A percentile compares a stretch with the other conserved stretches of the same genome.
Evolutionary conservation across 2,797 vertebrate species (phyloP).

Genomic region (Oreochromis grahami): DNA sequence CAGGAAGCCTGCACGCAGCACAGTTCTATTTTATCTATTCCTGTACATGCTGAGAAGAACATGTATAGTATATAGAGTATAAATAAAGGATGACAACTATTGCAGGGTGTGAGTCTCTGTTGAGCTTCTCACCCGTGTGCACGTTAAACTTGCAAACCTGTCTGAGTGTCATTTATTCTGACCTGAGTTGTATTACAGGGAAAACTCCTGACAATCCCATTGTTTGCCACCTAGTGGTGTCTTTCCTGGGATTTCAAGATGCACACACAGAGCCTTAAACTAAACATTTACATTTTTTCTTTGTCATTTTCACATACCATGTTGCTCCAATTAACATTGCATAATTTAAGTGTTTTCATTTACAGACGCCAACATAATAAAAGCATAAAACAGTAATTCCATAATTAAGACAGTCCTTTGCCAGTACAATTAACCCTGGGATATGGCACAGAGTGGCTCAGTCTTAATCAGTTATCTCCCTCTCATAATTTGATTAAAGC

Average conservation of each 20-base stretch:
- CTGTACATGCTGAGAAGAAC: too few relatives aligned
- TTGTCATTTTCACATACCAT: not conserved
- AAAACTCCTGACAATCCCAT: too few relatives aligned
- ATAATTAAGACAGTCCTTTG: not conserved
- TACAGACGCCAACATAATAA: not conserved
- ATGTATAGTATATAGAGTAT: too few relatives aligned
- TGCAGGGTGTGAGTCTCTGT: too few relatives aligned
- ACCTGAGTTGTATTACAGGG: too few relatives aligned
- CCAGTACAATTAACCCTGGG: not conserved
- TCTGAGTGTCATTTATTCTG: too few relatives aligned
- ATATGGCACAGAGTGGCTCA: not conserved
- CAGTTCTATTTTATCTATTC: too few relatives aligned
- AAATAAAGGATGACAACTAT: too few relatives aligned
- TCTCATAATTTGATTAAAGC: not conserved
- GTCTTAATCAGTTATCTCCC: not conserved
- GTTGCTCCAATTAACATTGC: not conserved
- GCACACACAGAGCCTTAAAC: not conserved
- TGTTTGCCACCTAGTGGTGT: constrained; percentile 23
- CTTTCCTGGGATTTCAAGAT: not conserved
- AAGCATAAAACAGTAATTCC: not conserved
- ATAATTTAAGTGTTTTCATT: not conserved
- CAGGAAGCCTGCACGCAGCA: too few relatives aligned
- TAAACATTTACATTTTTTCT: not conserved
- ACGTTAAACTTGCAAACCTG: too few relatives aligned
- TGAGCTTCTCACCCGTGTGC: too few relatives aligned